Conservation (phyloP, 2,888 invertebrate species). For the Phalangium opilio region DNA sequence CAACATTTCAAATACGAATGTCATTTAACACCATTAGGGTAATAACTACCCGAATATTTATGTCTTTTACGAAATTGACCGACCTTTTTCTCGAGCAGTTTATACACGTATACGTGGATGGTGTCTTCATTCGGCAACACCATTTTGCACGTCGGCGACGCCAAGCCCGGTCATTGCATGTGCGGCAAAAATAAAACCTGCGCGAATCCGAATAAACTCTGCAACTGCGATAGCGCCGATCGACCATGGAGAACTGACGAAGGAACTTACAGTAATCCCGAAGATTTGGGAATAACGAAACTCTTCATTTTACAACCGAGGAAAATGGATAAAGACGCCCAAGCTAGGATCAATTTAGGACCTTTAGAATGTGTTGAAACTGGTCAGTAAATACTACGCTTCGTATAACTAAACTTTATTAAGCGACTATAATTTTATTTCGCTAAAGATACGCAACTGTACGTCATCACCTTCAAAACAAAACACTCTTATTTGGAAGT, state of each 20-base stretch:
- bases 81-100: no score
- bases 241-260: constrained; percentile 79
- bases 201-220: constrained; percentile 60
- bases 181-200: constrained; percentile 59
- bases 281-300: constrained; percentile 72
- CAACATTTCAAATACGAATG: constrained; percentile 83
- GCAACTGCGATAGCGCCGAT: constrained; percentile 67
- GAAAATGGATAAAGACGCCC: constrained; percentile 62
- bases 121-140: constrained; percentile 17
- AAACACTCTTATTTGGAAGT: constrained; percentile 83
- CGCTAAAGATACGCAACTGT: constrained; percentile 66
- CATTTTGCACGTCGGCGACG: constrained; percentile 42
- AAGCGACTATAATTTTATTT: not conserved
- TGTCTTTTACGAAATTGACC: no score
- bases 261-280: constrained; percentile 61
- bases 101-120: constrained; percentile 22
- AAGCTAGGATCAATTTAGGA: constrained; percentile 72
- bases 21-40: constrained; percentile 66
- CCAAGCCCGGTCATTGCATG: constrained; percentile 37
- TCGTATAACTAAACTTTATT: not conserved
- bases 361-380: constrained; percentile 88
- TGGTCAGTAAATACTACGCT: constrained; percentile 43
- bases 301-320: constrained; percentile 80
- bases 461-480: constrained; percentile 84
- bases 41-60: no score